Evolutionary conservation across 2,888 invertebrate genomes (phyloP).

Genomic region (Acleris emargana): DNA sequence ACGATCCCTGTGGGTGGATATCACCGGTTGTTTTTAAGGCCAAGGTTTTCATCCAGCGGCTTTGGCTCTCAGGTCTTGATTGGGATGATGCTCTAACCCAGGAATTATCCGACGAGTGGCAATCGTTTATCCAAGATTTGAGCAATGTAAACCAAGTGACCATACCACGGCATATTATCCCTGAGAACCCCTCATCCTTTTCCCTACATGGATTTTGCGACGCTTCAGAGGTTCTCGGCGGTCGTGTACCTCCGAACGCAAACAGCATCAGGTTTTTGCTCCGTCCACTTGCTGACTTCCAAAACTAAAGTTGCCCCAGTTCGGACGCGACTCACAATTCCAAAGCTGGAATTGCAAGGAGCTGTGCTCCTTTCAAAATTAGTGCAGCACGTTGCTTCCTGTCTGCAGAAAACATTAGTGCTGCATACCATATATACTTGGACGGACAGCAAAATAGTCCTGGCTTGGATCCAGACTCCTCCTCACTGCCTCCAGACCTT

Average conservation of each 20-base stretch:
- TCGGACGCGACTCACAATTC: constrained; percentile 14
- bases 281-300: constrained; percentile 9
- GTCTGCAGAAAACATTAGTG: constrained; percentile 8
- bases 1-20: constrained; percentile 3
- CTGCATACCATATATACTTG: constrained; percentile 10
- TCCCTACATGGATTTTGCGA: constrained; percentile 18
- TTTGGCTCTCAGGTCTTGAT: constrained; percentile 8
- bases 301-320: constrained; percentile 26
- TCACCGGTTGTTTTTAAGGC: constrained; percentile 8
- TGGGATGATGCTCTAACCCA: not conserved
- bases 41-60: constrained; percentile 10
- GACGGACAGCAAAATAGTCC: constrained; percentile 11
- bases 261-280: not conserved
- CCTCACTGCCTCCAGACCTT: constrained; percentile 8
- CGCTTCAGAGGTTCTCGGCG: constrained; percentile 11
- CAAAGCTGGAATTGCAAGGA: constrained; percentile 18
- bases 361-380: constrained; percentile 15
- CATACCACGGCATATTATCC: not conserved
- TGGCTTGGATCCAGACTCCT: constrained; percentile 16
- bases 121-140: not conserved
- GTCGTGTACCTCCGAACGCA: constrained; percentile 11
- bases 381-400: constrained; percentile 6
- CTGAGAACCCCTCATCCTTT: not conserved
- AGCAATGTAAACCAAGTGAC: not conserved
- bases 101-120: not conserved